These are phyloP conservation scores for Macropus fuliginosus DNA, from an alignment of 2,797 vertebrate species.

Conservation along the genomic window DNA sequence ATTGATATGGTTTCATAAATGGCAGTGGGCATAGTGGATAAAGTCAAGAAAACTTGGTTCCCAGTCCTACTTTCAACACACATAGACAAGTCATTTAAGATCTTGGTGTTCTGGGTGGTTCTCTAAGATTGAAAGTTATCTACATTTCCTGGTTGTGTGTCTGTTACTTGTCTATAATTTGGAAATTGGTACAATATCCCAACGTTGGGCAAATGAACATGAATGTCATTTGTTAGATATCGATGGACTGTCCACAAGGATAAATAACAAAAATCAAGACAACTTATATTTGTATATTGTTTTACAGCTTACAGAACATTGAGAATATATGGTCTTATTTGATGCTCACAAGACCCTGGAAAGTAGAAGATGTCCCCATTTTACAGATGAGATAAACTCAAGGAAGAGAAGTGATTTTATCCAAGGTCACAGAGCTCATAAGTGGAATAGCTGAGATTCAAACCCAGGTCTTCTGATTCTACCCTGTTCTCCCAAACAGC, in stretches of 20 bases:
- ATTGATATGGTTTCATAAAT: neutral
- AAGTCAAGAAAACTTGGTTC: neutral
- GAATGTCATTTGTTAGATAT: neutral
- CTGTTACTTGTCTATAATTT: constrained; percentile 35
- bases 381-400: neutral
- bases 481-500: neutral
- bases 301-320: neutral
- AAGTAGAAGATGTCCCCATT: neutral
- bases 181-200: neutral
- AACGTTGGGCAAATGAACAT: neutral
- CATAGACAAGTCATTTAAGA: neutral
- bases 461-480: neutral
- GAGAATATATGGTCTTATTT: neutral
- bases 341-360: neutral
- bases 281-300: neutral
- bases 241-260: neutral
- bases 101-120: neutral
- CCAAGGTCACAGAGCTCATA: too few relatives aligned
- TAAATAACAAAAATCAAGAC: neutral
- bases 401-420: neutral
- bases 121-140: neutral
- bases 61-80: neutral
- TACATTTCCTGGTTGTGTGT: constrained; percentile 3
- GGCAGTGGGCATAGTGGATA: neutral
- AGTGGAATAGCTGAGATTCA: too few relatives aligned